Base-by-base conservation (phyloP, 2,797 vertebrate species). In the Yasuhikotakia modesta region DNA sequence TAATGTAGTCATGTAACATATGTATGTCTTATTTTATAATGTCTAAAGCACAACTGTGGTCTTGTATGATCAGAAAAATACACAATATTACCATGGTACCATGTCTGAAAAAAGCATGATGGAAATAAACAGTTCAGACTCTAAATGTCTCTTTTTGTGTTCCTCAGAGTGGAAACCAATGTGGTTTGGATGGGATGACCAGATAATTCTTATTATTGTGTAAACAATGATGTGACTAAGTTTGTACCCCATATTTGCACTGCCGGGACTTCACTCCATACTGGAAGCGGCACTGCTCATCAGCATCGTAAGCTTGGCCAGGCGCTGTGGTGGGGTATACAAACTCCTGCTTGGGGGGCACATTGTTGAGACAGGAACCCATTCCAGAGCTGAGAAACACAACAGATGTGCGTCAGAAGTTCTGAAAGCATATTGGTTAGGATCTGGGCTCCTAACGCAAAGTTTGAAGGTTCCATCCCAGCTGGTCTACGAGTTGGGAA, bases 241-340 rank as follows among this genome's bases (percentile, higher is more conserved):
- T 60, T 64, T 57, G 94, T 95, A 99, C 97, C 94, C 97, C 96
- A 84, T 99, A 99, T 98, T 99, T 99, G 94, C 97, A 99, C 90
- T 99, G 97, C 87, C 97, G 96, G 79, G 97, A 99, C 92, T 98
- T 96, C 90, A 98, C 92, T 84, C 97, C 97, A 63, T 99, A 97
- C 90, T 99, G 97, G 92, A 99, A 98, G 52, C 96, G 96, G 85
- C 97, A 99, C 83, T 99, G 97, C 69, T 99, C 97, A 0, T 99
- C 97, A 0, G 97, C 97, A 1, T 99, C 96, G 1, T 99, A 99
- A 55, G 94, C 96, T 89, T 98, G 97, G 69, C 97, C 97, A 0
- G 97, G 97, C 0, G 97, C 96, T 72, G 96, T 95, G 0, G 97
- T 99, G 0, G 97, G 97, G 87, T 99, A 99, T 83, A 95, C 87